Evolutionary conservation across 2,113 vertebrate genomes (phyloP), one percentile per base, ranked within the genome.

Genomic region (Passer montanus): DNA sequence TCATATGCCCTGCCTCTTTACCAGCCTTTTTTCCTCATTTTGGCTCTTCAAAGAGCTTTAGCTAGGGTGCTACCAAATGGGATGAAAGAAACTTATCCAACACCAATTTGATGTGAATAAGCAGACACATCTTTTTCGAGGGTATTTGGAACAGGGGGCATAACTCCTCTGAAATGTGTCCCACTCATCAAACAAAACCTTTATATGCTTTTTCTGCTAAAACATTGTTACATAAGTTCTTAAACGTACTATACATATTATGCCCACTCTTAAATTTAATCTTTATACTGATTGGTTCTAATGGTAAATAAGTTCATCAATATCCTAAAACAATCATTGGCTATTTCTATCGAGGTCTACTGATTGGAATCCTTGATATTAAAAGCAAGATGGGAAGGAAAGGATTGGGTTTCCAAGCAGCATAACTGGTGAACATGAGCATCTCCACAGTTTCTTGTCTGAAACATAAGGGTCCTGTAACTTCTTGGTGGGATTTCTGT

Each of bases 101-200:
- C 3, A 44, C 7, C 3, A 60, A 33, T 52, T 37, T 28, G 18
- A 21, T 37, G 55, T 0, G 2, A 60, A 60, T 69, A 60, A 46
- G 8, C 14, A 69, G 27, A 22, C 14, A 10, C 2, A 60, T 23
- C 21, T 15, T 46, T 35, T 33, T 15, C 18, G 14, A 28, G 33
- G 27, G 10, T 1, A 2, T 28, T 5, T 0, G 26, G 46, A 9
- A 37, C 27, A 39, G 0, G 0, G 18, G 18, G 18, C 3, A 23
- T 15, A 33, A 35, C 4, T 69, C 27, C 39, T 52, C 33, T 53
- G 27, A 69, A 68, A 60, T 0, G 0, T 13, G 7, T 13, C 9
- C 11, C 33, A 68, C 53, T 44, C 23, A 69, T 28, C 12, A 44
- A 87, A 69, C 6, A 68, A 86, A 50, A 0, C 33, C 5, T 44